phyloP scores from a whole-genome alignment of 2,888 invertebrate species.

The Ferrisia virgata region DNA sequence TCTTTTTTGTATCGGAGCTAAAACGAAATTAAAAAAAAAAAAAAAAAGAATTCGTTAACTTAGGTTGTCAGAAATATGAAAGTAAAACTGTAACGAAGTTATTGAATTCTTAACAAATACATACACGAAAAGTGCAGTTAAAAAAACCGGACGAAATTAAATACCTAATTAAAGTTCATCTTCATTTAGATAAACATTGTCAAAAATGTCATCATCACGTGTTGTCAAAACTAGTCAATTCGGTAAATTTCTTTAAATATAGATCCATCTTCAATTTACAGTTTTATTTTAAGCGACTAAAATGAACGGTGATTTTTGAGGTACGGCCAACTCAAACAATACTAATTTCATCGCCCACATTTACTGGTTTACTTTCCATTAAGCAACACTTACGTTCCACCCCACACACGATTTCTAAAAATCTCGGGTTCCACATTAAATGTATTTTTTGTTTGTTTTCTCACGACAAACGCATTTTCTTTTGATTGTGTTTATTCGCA shows the following conservation, averaged over 20 bases:
- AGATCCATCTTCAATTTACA: slow-evolving; percentile 12
- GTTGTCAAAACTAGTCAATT: not conserved
- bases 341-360: slow-evolving; percentile 23
- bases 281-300: slow-evolving; percentile 24
- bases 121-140: not conserved
- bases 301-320: slow-evolving; percentile 40
- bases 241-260: slow-evolving; percentile 5
- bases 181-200: not conserved
- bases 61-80: not conserved
- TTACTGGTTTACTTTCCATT: slow-evolving; percentile 41
- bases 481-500: not conserved
- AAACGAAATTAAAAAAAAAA: not conserved
- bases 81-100: not conserved
- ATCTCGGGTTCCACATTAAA: slow-evolving; percentile 15
- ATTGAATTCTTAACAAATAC: too few species aligned
- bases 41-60: not conserved
- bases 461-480: not conserved
- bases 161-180: not conserved
- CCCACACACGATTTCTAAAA: not conserved
- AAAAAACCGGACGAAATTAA: not conserved
- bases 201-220: slow-evolving; percentile 6
- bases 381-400: slow-evolving; percentile 14
- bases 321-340: slow-evolving; percentile 38
- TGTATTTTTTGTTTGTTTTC: slow-evolving; percentile 14
- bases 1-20: not conserved